Evolutionary conservation across 2,888 invertebrate species (phyloP).

Genomic region (Orthosia gracilis): DNA sequence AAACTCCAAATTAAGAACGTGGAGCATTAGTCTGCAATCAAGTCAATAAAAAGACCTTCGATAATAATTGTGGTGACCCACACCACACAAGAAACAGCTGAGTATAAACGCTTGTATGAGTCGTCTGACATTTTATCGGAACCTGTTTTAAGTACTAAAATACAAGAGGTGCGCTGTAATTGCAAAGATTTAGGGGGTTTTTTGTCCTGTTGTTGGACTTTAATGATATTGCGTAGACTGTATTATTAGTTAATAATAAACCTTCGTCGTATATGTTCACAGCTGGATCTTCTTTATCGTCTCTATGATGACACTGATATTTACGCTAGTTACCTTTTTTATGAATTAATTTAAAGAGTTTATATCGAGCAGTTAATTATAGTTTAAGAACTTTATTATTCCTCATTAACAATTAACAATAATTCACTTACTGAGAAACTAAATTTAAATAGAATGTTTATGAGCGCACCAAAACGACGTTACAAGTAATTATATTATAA

Average conservation of each 20-base stretch:
- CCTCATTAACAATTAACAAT: too few relatives aligned
- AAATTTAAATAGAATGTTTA: too few relatives aligned
- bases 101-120: slow-evolving; percentile 78
- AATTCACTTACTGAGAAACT: too few relatives aligned
- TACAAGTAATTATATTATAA: too few relatives aligned
- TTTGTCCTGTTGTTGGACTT: slow-evolving; percentile 45
- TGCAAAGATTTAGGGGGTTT: slow-evolving; percentile 62
- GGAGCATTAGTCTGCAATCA: slow-evolving; percentile 75
- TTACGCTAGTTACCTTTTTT: slow-evolving; percentile 12
- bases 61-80: slow-evolving; percentile 78
- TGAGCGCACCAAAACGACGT: too few relatives aligned
- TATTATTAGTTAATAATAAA: slow-evolving; percentile 45
- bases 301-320: slow-evolving; percentile 9
- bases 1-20: slow-evolving; percentile 75
- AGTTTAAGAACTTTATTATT: too few relatives aligned
- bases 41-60: slow-evolving; percentile 76
- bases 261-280: slow-evolving; percentile 32
- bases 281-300: slow-evolving; percentile 44
- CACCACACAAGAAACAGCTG: slow-evolving; percentile 83
- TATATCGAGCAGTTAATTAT: slow-evolving; percentile 21
- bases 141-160: slow-evolving; percentile 81
- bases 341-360: slow-evolving; percentile 1
- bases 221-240: slow-evolving; percentile 33
- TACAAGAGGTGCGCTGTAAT: slow-evolving; percentile 62
- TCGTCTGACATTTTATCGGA: slow-evolving; percentile 84